Conservation (phyloP, 1,140 invertebrate genomes). For the Akabosia matsudoensis region DNA sequence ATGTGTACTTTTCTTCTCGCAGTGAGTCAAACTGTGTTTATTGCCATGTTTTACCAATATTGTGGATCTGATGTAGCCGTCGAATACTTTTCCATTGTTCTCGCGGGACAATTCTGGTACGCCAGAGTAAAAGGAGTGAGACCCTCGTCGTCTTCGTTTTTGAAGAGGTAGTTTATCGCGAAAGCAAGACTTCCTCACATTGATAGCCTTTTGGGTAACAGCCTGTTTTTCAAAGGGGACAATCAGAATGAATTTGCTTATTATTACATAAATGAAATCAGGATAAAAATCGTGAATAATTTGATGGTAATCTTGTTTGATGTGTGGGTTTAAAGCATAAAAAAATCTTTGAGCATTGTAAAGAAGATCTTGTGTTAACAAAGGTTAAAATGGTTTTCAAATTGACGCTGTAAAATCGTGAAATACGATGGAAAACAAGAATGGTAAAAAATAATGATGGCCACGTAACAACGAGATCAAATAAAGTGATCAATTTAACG, state of each 20-base stretch:
- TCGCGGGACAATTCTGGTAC: neutral
- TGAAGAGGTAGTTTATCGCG: neutral
- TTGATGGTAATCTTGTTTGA: too few species aligned
- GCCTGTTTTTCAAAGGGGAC: neutral
- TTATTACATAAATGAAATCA: too few species aligned
- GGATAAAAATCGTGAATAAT: too few species aligned
- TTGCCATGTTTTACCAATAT: slow-evolving; percentile 9
- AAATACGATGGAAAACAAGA: too few species aligned
- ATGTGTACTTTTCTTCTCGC: too few species aligned
- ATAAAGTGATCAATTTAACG: too few species aligned
- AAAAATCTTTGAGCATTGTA: neutral
- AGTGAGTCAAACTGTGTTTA: too few species aligned
- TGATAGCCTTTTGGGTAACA: slow-evolving; percentile 16
- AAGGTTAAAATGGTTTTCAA: too few species aligned
- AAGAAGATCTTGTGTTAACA: too few species aligned
- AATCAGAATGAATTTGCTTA: neutral
- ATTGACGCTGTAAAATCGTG: too few species aligned
- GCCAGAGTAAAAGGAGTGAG: slow-evolving; percentile 10
- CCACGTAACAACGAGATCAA: too few species aligned
- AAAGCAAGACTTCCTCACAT: slow-evolving; percentile 4
- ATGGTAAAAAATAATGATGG: too few species aligned
- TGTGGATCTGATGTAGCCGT: neutral
- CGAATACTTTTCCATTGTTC: slow-evolving; percentile 11
- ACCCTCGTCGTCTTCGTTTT: slow-evolving; percentile 1
- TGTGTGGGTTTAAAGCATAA: neutral